Conservation (phyloP, 2,888 invertebrate genomes). For the Euproctis similis region DNA sequence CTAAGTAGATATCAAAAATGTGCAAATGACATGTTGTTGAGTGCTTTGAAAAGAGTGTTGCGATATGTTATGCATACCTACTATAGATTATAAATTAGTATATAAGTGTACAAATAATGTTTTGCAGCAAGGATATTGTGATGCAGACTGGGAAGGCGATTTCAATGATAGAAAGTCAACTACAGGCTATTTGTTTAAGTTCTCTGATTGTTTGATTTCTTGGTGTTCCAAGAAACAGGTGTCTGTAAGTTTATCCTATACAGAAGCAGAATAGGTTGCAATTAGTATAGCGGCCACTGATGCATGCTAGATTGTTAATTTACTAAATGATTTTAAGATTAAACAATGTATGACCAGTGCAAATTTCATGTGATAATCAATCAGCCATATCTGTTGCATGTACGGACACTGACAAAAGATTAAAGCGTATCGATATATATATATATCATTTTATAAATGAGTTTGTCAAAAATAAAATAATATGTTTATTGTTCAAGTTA, state of each 20-base stretch:
- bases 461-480: too few species aligned
- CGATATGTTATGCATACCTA: conserved; percentile 9
- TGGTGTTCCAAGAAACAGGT: background rate
- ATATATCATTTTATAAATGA: too few species aligned
- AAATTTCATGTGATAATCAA: too few species aligned
- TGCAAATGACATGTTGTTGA: conserved; percentile 1
- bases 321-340: background rate
- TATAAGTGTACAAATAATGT: conserved; percentile 1
- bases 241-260: background rate
- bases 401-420: too few species aligned
- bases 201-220: background rate
- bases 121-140: background rate
- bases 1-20: background rate
- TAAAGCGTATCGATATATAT: too few species aligned
- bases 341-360: background rate
- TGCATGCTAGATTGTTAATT: background rate
- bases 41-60: conserved; percentile 3
- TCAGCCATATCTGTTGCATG: too few species aligned
- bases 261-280: background rate
- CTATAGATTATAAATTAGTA: conserved; percentile 2
- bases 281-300: too few species aligned
- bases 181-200: background rate
- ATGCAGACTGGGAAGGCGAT: conserved; percentile 1
- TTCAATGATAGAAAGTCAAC: background rate
- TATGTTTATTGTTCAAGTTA: too few species aligned